Base-by-base conservation (phyloP, 30 jellyfish, hydroid and myxozoan genomes). In the Euphysa ruthae region DNA sequence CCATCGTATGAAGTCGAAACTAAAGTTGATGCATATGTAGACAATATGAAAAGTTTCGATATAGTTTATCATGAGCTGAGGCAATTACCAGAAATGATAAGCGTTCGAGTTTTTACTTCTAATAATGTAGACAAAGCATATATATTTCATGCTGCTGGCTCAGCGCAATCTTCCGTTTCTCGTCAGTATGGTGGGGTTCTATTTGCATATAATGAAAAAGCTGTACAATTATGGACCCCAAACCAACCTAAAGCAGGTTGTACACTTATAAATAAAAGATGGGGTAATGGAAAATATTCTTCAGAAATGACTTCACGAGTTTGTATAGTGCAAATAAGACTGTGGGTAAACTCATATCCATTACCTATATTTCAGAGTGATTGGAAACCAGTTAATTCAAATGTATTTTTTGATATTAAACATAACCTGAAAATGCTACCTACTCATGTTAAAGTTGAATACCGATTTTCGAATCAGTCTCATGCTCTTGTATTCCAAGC, bases 151-250 rank as follows among this genome's bases (percentile, higher is more conserved):
- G 94, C 91, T n/a, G 74, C 75, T 13, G 94, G 97, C 1, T 75
- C 91, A 13, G n/a, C 91, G 19, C 97, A 88, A 51, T 63, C 94
- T 6, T 38, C 84, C 27, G 68, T 70, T 26, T 51, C 72, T 14
- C 79, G 71, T n/a, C 77, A 75, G 26, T 88, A 58, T 56, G 97
- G 97, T 55, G 97, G 97, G 15, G 93, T 88, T 28, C 35, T 81
- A 5, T 88, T 73, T 75, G 77, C 91, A 7, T 88, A 88, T 57
- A 88, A 80, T 73, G 93, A 88, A 54, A 70, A 79, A 15, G 43
- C 49, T 35, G 81, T 88, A 24, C 44, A 73, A 28, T 63, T 88
- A 51, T 88, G 97, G 97, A 63, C 82, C 6, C 97, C 97, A 1
- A 80, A 62, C 55, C 55, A 72, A 16, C 51, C 58, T 1, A 63